Evolutionary conservation across 1,140 invertebrate genomes (phyloP).

Genomic region (Heliconius hewitsoni): DNA sequence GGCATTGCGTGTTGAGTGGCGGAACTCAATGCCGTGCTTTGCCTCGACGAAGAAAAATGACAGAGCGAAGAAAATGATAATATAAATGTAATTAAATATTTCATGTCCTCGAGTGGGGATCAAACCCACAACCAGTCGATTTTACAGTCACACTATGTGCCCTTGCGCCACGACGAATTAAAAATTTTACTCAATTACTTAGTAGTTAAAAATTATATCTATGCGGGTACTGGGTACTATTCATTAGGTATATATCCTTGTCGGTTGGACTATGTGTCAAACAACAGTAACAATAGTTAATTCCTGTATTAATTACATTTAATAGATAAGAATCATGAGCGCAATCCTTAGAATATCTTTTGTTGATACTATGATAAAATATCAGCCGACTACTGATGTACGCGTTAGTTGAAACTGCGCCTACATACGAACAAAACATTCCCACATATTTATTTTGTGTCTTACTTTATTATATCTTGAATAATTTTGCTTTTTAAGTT

Average conservation of each 20-base stretch:
- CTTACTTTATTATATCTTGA: neutral
- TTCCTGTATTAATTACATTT: conserved; percentile 49
- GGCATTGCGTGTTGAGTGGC: no score
- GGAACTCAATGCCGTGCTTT: no score
- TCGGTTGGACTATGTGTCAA: neutral
- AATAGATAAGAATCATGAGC: conserved; percentile 59
- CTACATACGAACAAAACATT: conserved; percentile 39
- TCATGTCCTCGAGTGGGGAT: no score
- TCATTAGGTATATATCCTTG: neutral
- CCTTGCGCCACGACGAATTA: no score
- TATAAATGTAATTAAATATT: no score
- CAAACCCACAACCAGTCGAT: no score
- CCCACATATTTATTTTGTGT: neutral
- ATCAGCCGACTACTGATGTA: conserved; percentile 49
- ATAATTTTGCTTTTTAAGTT: neutral
- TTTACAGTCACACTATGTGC: neutral
- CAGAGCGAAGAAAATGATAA: no score
- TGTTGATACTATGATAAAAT: conserved; percentile 72
- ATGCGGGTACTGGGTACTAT: neutral
- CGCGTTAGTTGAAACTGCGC: conserved; percentile 45
- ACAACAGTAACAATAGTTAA: conserved; percentile 38
- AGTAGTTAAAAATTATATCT: neutral
- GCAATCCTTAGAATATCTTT: conserved; percentile 65
- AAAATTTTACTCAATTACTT: neutral
- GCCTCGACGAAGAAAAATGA: no score